Conservation (phyloP, 2,113 vertebrate species). For the Mormyrus iriodes region DNA sequence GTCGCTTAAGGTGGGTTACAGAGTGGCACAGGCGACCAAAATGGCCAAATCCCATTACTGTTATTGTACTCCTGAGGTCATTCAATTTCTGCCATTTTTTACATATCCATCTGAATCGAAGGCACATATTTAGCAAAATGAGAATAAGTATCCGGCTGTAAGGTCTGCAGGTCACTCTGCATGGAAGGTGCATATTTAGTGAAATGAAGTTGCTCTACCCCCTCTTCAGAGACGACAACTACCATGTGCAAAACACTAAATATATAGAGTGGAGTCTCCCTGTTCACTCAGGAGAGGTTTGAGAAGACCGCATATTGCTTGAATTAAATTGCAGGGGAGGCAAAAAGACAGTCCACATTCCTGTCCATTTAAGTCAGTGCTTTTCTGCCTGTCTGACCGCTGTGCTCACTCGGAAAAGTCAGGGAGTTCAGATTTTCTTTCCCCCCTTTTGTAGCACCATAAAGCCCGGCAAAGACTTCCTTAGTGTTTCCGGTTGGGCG, state of each 20-base stretch:
- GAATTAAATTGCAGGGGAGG: conserved; percentile 42
- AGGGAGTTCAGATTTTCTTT: conserved; percentile 9
- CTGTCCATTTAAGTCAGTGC: conserved; percentile 47
- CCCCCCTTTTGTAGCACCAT: neutral
- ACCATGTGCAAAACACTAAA: neutral
- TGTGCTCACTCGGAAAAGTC: conserved; percentile 6
- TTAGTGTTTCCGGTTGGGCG: neutral
- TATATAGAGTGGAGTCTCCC: neutral
- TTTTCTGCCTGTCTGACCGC: conserved; percentile 33
- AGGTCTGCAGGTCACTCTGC: neutral
- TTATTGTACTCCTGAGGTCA: neutral
- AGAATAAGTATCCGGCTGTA: neutral
- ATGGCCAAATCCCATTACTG: neutral
- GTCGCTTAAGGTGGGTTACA: neutral
- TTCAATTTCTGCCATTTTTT: neutral
- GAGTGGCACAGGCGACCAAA: neutral
- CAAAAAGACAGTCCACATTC: conserved; percentile 38
- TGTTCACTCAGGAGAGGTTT: conserved; percentile 22
- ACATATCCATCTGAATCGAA: neutral
- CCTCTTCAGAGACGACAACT: neutral
- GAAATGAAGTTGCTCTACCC: neutral
- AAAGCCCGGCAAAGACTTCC: neutral
- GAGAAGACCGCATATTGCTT: conserved; percentile 46
- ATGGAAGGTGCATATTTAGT: neutral
- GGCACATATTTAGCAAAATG: neutral